Evolutionary conservation across 2,113 vertebrate genomes (phyloP).

Genomic region (Cyanoliseus patagonus): DNA sequence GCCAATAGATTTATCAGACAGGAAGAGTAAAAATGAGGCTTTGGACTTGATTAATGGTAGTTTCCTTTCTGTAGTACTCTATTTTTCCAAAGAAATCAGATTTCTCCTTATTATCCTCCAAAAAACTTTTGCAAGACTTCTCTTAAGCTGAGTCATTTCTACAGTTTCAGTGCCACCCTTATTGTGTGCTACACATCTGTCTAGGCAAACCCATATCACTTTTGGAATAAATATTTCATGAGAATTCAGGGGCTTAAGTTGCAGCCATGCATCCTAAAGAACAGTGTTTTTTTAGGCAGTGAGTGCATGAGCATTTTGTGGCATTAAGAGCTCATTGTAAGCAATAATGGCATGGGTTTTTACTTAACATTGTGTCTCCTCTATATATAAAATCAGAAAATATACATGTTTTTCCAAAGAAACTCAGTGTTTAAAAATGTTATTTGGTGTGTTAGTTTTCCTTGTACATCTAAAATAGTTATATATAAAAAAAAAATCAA

Average conservation of each 20-base stretch:
- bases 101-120: neutral
- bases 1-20: neutral
- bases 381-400: neutral
- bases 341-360: neutral
- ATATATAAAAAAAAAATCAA: neutral
- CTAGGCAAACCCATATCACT: neutral
- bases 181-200: neutral
- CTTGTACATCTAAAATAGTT: neutral
- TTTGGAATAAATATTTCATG: neutral
- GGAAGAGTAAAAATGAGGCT: neutral
- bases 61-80: neutral
- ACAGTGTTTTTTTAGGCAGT: neutral
- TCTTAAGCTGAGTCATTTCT: neutral
- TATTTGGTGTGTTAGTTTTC: neutral
- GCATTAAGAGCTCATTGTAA: neutral
- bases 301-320: neutral
- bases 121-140: neutral
- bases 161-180: neutral
- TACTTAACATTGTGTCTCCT: neutral
- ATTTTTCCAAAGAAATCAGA: neutral
- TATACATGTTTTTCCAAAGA: neutral
- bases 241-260: neutral
- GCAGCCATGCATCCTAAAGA: neutral
- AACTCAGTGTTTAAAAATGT: neutral
- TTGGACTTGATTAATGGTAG: neutral